Evolutionary conservation across 2,797 vertebrate genomes (phyloP), one percentile per base, ranked within the genome.

Genomic region (Adelosebastes latens): DNA sequence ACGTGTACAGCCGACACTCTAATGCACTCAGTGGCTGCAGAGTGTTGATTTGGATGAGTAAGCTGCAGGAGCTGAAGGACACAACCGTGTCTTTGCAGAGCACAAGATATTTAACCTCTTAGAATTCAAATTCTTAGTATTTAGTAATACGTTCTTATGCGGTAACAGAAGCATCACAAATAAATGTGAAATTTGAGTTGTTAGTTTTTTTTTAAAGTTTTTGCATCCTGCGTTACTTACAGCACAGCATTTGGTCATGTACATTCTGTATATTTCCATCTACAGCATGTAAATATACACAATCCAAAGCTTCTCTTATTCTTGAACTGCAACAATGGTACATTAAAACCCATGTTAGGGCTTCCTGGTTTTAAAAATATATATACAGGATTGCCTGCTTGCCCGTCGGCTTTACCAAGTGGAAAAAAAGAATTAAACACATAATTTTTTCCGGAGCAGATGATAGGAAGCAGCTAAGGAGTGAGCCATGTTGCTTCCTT

Each of bases 21-120:
- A 76, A 80, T 87, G 85, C 91, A 88, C 87, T 88, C 79, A 76
- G 60, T 72, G 70, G 79, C 84, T 85, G 77, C 9, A 36, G 31
- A 80, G 79, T 79, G 77, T 76, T 79, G 80, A 84, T 87, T 86
- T 87, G 87, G 76, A 74, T 77, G 87, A 85, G 76, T 72, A 68
- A 78, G 70, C 66, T 80, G 75, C 77, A 12, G 29, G 31, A 85
- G 66, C 68, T 73, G 73, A 89, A 89, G 81, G 78, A 87, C 78
- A 87, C 32, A 14, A 24, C 39, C 16, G 11, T 67, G 49, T 72
- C 66, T 70, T 56, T 87, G 65, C 34, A 77, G 53, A 71, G 24
- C 29, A 20, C 6, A 16, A 36, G 3, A 67, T 25, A 79, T 81
- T 64, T 66, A 27, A 75, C 72, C 11, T 79, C 24, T 42, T 2